A percentile compares a stretch with the other conserved stretches of the same genome.
Evolutionary conservation across 2,888 invertebrate species (phyloP).

Genomic region (Eristalis intricaria): DNA sequence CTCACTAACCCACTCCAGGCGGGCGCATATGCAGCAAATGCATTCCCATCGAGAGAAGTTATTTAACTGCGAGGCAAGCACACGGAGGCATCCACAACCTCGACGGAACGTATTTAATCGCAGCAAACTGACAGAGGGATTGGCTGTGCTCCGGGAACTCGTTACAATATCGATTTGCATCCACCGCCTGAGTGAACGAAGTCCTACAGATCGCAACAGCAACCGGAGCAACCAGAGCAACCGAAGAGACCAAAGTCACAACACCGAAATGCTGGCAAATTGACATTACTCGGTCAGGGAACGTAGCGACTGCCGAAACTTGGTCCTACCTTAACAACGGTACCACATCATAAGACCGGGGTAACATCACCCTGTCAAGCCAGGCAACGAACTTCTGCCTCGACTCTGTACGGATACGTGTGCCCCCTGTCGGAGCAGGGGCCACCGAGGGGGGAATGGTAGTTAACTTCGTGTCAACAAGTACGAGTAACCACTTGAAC

Average conservation of each 20-base stretch:
- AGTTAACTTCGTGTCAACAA: constrained; percentile 65
- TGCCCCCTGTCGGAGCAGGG: background rate
- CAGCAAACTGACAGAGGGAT: background rate
- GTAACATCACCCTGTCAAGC: background rate
- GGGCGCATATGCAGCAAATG: background rate
- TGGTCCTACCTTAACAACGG: constrained; percentile 42
- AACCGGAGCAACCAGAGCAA: background rate
- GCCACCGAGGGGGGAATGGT: constrained; percentile 1
- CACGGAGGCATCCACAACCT: too few relatives aligned
- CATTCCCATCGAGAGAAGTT: background rate
- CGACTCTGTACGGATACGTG: background rate
- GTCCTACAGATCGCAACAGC: too few relatives aligned
- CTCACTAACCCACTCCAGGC: background rate
- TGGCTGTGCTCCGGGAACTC: background rate
- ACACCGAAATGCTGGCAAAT: constrained; percentile 19
- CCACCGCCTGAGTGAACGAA: background rate
- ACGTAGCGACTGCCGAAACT: constrained; percentile 20
- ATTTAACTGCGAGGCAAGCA: background rate
- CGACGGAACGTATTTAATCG: too few relatives aligned
- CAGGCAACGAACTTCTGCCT: background rate
- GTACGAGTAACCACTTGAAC: constrained; percentile 68
- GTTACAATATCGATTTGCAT: background rate
- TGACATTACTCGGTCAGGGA: constrained; percentile 32
- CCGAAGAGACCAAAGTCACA: background rate
- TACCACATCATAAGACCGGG: background rate